A percentile compares a stretch with the other conserved stretches of the same genome.
phyloP scores from a whole-genome alignment of 2,113 vertebrate genomes.

The Saccopteryx leptura region DNA sequence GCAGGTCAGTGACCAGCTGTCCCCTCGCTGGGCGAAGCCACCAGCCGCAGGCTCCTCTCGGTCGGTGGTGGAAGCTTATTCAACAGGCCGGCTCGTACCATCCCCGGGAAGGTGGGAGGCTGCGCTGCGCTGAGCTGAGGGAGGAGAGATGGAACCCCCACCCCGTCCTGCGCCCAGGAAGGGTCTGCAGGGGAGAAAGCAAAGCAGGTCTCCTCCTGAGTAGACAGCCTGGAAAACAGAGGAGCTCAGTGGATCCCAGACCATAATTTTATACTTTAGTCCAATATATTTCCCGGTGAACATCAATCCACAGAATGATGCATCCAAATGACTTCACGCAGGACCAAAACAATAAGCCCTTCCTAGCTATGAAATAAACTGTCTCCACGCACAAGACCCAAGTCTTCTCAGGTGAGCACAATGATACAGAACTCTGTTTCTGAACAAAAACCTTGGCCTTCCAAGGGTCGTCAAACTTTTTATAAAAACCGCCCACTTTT shows the following conservation, averaged over 20 bases:
- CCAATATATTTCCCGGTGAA: not conserved
- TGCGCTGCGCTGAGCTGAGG: no score
- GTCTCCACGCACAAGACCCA: not conserved
- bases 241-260: not conserved
- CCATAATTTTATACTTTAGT: not conserved
- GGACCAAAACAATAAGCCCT: conserved; percentile 1
- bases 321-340: not conserved
- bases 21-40: not conserved
- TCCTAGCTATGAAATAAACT: not conserved
- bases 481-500: no score
- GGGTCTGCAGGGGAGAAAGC: not conserved
- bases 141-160: not conserved
- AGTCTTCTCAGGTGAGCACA: conserved; percentile 7
- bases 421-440: conserved; percentile 18
- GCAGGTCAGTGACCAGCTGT: not conserved
- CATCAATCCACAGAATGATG: not conserved
- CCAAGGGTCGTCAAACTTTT: no score
- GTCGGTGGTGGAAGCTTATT: not conserved
- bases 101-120: not conserved
- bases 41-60: not conserved
- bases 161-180: not conserved
- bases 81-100: not conserved
- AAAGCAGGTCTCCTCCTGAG: not conserved
- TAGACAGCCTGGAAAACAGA: not conserved
- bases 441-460: not conserved